Conservation (phyloP, 2,113 vertebrate genomes). For the Amblyopsis rosae region DNA sequence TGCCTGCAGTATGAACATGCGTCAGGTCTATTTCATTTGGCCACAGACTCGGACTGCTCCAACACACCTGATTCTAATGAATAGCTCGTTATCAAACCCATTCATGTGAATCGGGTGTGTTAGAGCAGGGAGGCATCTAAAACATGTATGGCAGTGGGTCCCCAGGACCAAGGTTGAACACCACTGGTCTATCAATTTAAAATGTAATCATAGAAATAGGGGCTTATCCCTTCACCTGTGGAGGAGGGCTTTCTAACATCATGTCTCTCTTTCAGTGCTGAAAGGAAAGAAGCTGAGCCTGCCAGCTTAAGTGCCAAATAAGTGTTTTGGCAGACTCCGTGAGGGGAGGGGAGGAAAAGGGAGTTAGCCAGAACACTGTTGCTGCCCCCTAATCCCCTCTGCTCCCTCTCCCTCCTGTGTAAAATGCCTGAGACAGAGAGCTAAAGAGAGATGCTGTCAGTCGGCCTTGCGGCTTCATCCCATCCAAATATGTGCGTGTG, state of each 20-base stretch:
- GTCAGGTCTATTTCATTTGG: too few species aligned
- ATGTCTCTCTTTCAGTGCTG: constrained; percentile 81
- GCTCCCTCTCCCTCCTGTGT: constrained; percentile 76
- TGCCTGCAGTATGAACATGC: too few species aligned
- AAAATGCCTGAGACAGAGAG: constrained; percentile 92
- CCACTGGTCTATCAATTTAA: too few species aligned
- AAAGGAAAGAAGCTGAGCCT: constrained; percentile 99
- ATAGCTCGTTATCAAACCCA: too few species aligned
- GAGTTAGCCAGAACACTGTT: constrained; percentile 79
- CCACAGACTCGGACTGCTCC: too few species aligned
- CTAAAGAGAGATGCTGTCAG: constrained; percentile 75
- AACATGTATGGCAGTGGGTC: too few species aligned
- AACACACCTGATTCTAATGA: too few species aligned
- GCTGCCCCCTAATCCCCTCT: constrained; percentile 75
- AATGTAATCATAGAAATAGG: too few species aligned
- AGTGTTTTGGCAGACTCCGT: constrained; percentile 78
- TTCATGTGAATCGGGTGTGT: too few species aligned
- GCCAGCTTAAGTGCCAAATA: constrained; percentile 94
- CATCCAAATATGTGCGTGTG: constrained; percentile 66
- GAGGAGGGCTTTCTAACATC: background rate
- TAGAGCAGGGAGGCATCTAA: too few species aligned
- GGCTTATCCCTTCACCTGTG: too few species aligned
- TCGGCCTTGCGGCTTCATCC: constrained; percentile 59
- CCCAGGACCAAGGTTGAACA: too few species aligned
- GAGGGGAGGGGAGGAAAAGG: constrained; percentile 40